Evolutionary conservation across 2,113 vertebrate genomes (phyloP), one percentile per base, ranked within the genome.

Genomic region (Chamaea fasciata): DNA sequence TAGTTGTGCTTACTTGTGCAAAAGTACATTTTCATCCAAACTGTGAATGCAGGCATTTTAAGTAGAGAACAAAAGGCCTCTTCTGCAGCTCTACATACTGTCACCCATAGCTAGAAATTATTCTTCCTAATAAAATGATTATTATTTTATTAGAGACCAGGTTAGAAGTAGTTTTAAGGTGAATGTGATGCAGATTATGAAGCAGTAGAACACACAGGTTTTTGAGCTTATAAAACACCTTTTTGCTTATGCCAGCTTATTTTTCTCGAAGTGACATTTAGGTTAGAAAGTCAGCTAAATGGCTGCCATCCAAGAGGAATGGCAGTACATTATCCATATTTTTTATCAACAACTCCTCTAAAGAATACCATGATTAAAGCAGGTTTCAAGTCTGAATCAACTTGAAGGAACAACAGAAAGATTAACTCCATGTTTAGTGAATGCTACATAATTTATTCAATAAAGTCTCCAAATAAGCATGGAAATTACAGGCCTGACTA

Each of bases 401-500:
- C 67, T 57, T 88, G 74, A 81, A 91, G 81, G 73, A 94, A 89
- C 22, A 55, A 74, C 79, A 94, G 70, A 96, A 96, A 82, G 62
- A 82, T 95, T 89, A 95, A 78, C 91, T 93, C 91, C 87, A 20
- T 49, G n/a, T 77, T 95, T 94, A 87, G 77, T 89, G 70, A 91
- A 92, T 63, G 83, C 81, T 91, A 82, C 59, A 83, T 83, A 55
- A 89, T 94, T 95, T 94, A 84, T 90, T 95, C 90, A 85, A 68
- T 83, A 28, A 68, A 92, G 13, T 92, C 76, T 94, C 55, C 69
- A 92, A 89, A 70, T 86, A 96, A 93, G 55, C 87, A 83, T 26
- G 91, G 56, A 95, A 89, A 90, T 91, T 77, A 93, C 81, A 94
- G 83, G 31, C 78, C 68, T 93, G 83, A 76, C 87, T 95, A 95